Evolutionary conservation across 92 coral and sea anemone genomes (phyloP).

Genomic region (Scolanthus callimorphus): DNA sequence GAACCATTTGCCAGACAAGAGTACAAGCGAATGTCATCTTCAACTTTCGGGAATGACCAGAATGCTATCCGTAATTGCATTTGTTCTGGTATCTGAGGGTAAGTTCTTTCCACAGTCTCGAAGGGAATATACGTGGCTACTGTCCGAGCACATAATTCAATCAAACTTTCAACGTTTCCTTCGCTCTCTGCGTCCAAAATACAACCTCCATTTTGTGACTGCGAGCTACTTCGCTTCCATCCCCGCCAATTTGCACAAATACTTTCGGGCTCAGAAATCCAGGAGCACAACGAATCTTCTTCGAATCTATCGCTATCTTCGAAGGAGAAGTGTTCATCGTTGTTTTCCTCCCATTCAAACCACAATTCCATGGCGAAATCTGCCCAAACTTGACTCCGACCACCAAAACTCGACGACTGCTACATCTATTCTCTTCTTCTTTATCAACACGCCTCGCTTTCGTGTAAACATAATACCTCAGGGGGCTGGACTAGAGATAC

Average conservation of each 20-base stretch:
- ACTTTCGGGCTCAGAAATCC: slow-evolving; percentile 97
- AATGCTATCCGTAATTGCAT: slow-evolving; percentile 88
- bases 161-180: slow-evolving; percentile 60
- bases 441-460: background rate
- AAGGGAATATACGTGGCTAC: slow-evolving; percentile 87
- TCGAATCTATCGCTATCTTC: slow-evolving; percentile 99
- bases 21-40: slow-evolving; percentile 86
- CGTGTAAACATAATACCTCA: background rate
- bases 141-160: slow-evolving; percentile 84
- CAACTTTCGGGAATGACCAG: slow-evolving; percentile 97
- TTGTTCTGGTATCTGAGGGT: slow-evolving; percentile 91
- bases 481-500: too few species aligned
- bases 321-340: slow-evolving; percentile 87
- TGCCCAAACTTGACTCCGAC: background rate
- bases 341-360: slow-evolving; percentile 93
- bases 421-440: too few species aligned
- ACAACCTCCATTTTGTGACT: slow-evolving; percentile 30
- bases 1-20: slow-evolving; percentile 94
- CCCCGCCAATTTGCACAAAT: slow-evolving; percentile 97
- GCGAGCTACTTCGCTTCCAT: slow-evolving; percentile 84
- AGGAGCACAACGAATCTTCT: slow-evolving; percentile 93
- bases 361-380: slow-evolving; percentile 54
- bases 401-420: background rate
- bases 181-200: slow-evolving; percentile 52
- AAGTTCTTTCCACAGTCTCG: slow-evolving; percentile 83